Base-by-base conservation (phyloP, 2,888 invertebrate species). In the Chrysotoxum bicinctum region DNA sequence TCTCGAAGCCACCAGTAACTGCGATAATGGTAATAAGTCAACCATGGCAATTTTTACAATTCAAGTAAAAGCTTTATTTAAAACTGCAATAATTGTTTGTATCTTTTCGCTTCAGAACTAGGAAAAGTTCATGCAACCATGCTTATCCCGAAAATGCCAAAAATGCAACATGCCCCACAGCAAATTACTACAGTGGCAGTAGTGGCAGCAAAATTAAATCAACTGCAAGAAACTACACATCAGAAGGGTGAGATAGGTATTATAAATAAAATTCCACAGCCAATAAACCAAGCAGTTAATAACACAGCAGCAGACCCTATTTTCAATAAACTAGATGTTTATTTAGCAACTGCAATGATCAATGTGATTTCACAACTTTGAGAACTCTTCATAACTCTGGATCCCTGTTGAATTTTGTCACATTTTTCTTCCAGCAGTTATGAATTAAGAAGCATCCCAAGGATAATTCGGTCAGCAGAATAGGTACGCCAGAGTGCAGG, bases 101-200 rank as follows among this genome's bases (percentile, higher is more conserved):
- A 12, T 37, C 10, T 37, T 37, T 37, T 12, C 10, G 5, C 3
- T 10, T 14, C 2, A 43, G 60, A 64, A 74, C 32, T 3, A 3
- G 26, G 26, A 26, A 26, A 26, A 26, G 26, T 66, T 35, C 48
- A 66, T 21, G 30, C 74, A 64, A 75, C 66, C 74, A 64, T 66
- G 45, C 26, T 54, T 45, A 35, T 48, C 66, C 21, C 23, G 56
- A 58, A 12, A 32, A 23, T 66, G 64, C 66, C 66, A 56, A 16
- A 75, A 66, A 56, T 66, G 74, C 62, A 73, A 58, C 50, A 37
- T 48, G 52, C 48, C 50, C 30, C 21, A 68, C 37, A 50, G 16
- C 37, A 40, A 0, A 5, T 5, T 37, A 37, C 37, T 37, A 5
- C 37, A 37, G 14, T 3, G n/a, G 14, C 37, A 40, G 37, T 4